Evolutionary conservation across 92 coral and sea anemone species (phyloP), one percentile per base, ranked within the genome.

Genomic region (Virgularia gustaviana): DNA sequence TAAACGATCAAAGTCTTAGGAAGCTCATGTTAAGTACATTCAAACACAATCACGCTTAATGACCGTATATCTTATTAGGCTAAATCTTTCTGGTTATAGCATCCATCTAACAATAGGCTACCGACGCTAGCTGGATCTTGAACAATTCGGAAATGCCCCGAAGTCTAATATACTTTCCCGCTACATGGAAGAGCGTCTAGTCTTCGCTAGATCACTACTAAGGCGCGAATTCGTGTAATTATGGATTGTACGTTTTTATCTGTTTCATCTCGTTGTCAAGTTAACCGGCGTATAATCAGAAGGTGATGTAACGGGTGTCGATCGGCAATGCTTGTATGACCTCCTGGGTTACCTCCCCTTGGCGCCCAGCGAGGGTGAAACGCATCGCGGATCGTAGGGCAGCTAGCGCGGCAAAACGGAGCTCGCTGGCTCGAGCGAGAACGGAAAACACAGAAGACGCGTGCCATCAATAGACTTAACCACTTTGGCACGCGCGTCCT

Each of bases 401-500:
- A n/a, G n/a, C n/a, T n/a, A n/a, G n/a, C n/a, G n/a, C n/a, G n/a
- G n/a, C n/a, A n/a, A n/a, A n/a, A n/a, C n/a, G n/a, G n/a, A 6
- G 58, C 13, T 52, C 29, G 58, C 13, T 0, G n/a, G 16, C 6
- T 36, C 18, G 36, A 18, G 47, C 16, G 16, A 51, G 57, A 66
- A 39, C 34, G 16, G 19, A 66, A 41, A 41, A 15, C 6, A 36
- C 11, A 0, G 28, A 24, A 32, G 57, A 19, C 73, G 73, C 73
- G 73, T 66, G 73, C 73, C 73, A 9, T 4, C 20, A 41, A 66
- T 66, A 38, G 23, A 27, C 18, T 30, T 66, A 66, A 66, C 39
- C 52, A 34, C 73, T 20, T 15, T 43, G 73, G 73, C 73, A 66
- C 73, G 73, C 73, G 57, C 33, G 15, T 16, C 22, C 31, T 66